Percentiles rank a stretch among this genome's conserved stretches.
These are phyloP conservation scores for Alitta virens DNA, from an alignment of 2,888 invertebrate species.

Conservation along the genomic window DNA sequence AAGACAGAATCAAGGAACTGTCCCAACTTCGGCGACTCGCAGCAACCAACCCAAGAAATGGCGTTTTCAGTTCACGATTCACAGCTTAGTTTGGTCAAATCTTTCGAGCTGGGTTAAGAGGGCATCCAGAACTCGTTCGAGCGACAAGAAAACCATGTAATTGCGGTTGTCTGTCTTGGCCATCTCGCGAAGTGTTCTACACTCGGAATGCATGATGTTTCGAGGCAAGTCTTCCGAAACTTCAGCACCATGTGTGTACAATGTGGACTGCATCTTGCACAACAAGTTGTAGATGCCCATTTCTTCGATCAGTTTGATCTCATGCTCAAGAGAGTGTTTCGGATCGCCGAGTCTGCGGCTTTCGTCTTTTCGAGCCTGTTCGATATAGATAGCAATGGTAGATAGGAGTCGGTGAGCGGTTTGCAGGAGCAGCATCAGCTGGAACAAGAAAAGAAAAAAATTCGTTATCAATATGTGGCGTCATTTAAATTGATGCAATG, in stretches of 20 bases:
- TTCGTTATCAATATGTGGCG: too few relatives aligned
- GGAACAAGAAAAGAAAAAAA: too few relatives aligned
- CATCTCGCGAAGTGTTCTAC: neutral
- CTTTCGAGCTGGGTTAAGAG: slow-evolving; percentile 15
- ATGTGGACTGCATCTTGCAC: slow-evolving; percentile 18
- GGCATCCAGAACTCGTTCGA: slow-evolving; percentile 21
- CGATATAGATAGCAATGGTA: slow-evolving; percentile 22
- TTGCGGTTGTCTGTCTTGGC: slow-evolving; percentile 28
- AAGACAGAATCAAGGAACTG: too few relatives aligned
- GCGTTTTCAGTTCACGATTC: too few relatives aligned
- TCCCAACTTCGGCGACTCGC: too few relatives aligned
- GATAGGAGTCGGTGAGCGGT: slow-evolving; percentile 16
- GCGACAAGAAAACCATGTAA: slow-evolving; percentile 27
- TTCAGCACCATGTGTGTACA: neutral
- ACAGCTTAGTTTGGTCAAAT: neutral
- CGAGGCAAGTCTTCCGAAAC: neutral
- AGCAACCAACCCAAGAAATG: too few relatives aligned
- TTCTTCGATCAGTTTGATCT: slow-evolving; percentile 19
- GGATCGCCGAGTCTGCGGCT: neutral
- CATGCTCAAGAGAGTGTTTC: slow-evolving; percentile 11
- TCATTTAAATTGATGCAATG: too few relatives aligned
- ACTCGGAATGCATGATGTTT: neutral
- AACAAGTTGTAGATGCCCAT: slow-evolving; percentile 25
- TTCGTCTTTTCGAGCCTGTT: slow-evolving; percentile 26
- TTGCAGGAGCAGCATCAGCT: slow-evolving; percentile 1